Percentiles rank a stretch among this genome's conserved stretches.
phyloP scores from a whole-genome alignment of 2,113 vertebrate genomes.

The Eubucco bourcierii region DNA sequence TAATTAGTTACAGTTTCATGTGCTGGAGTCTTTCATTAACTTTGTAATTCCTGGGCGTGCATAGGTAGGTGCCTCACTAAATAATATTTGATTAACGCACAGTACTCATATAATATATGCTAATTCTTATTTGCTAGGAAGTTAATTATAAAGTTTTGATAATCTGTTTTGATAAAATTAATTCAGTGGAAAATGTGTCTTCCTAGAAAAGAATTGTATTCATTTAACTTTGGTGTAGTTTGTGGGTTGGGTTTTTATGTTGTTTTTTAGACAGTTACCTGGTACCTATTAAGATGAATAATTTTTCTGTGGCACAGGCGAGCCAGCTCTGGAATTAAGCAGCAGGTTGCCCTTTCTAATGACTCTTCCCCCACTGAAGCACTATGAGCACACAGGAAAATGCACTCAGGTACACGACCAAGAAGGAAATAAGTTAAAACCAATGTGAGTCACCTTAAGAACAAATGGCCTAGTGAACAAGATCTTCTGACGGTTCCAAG shows the following conservation, averaged over 20 bases:
- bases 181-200: conserved; percentile 47
- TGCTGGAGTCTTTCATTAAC: conserved; percentile 68
- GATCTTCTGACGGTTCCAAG: neutral
- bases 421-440: neutral
- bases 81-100: conserved; percentile 52
- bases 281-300: neutral
- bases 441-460: neutral
- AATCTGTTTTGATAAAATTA: conserved; percentile 66
- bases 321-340: neutral
- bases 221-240: neutral
- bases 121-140: conserved; percentile 70
- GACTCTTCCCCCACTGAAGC: neutral
- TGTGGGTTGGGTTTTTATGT: neutral
- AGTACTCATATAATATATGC: conserved; percentile 61
- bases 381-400: neutral
- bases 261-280: neutral
- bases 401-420: neutral
- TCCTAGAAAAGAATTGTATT: conserved; percentile 7
- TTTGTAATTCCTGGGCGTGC: conserved; percentile 62
- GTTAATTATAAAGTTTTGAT: conserved; percentile 69
- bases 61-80: conserved; percentile 60
- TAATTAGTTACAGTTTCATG: conserved; percentile 70
- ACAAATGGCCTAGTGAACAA: neutral
- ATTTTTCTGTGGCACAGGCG: neutral
- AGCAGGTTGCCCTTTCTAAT: neutral